Percentiles rank a stretch among this genome's conserved stretches.
phyloP scores from a whole-genome alignment of 2,888 invertebrate species.

The Trachelus iudaicus region DNA sequence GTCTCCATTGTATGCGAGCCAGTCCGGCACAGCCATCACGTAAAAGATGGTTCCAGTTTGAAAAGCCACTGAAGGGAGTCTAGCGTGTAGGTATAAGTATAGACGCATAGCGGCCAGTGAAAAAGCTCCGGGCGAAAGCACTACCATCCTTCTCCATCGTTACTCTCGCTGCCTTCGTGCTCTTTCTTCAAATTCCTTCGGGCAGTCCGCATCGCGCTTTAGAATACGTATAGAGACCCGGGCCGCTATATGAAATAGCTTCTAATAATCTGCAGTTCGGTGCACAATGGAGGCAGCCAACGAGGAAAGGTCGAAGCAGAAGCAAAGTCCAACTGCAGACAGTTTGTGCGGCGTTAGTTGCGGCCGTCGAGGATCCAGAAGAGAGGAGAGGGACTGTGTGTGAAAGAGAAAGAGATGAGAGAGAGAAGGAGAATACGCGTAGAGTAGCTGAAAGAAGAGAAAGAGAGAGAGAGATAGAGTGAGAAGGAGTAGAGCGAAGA shows the following conservation, averaged over 20 bases:
- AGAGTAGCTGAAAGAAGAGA: slow-evolving; percentile 14
- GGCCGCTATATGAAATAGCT: slow-evolving; percentile 14
- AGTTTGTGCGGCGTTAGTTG: slow-evolving; percentile 24
- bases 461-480: neutral
- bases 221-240: neutral
- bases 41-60: too few relatives aligned
- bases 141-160: too few relatives aligned
- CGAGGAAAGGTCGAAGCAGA: slow-evolving; percentile 38
- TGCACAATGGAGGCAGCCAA: slow-evolving; percentile 27
- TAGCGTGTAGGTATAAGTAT: too few relatives aligned
- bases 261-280: slow-evolving; percentile 31
- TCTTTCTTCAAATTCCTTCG: slow-evolving; percentile 15
- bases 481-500: slow-evolving; percentile 4
- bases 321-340: slow-evolving; percentile 39
- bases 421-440: slow-evolving; percentile 18
- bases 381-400: slow-evolving; percentile 23
- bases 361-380: slow-evolving; percentile 21
- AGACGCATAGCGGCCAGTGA: too few relatives aligned
- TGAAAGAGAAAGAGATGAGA: slow-evolving; percentile 24
- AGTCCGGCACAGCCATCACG: neutral
- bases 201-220: neutral
- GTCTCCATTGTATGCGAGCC: neutral
- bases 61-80: too few relatives aligned
- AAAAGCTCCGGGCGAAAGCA: too few relatives aligned
- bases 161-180: too few relatives aligned